Conservation (phyloP, 2,797 vertebrate genomes). For the Tamandua tetradactyla region DNA sequence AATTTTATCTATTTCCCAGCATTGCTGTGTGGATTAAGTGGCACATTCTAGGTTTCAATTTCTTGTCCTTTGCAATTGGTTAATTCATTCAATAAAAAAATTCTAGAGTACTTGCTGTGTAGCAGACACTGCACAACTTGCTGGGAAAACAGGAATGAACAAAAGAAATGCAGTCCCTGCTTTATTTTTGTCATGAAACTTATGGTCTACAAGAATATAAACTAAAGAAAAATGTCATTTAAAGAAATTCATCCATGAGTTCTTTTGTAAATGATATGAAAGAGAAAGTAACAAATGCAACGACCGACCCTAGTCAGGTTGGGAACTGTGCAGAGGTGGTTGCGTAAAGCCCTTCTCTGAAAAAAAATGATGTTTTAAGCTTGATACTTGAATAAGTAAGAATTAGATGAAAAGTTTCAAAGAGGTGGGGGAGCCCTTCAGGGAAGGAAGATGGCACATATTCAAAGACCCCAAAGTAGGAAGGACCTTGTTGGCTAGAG, state of each 20-base stretch:
- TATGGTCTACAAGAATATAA: not conserved
- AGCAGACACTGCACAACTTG: not conserved
- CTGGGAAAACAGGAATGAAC: too few species aligned
- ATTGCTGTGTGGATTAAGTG: not conserved
- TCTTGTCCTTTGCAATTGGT: not conserved
- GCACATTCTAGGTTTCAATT: not conserved
- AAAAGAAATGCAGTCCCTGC: not conserved
- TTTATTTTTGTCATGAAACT: not conserved
- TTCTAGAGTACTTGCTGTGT: not conserved
- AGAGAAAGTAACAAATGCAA: not conserved
- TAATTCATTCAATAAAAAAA: not conserved
- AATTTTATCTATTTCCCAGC: not conserved
- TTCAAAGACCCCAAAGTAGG: not conserved
- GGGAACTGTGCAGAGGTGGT: not conserved
- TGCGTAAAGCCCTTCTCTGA: not conserved
- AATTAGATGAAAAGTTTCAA: not conserved
- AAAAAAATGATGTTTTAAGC: not conserved
- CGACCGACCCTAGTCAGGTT: not conserved
- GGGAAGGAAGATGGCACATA: not conserved
- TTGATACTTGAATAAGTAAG: not conserved
- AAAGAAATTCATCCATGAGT: not conserved
- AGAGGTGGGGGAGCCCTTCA: not conserved
- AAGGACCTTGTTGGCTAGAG: not conserved
- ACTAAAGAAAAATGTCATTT: not conserved
- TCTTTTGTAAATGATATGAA: not conserved